These are phyloP conservation scores for Pocillopora grandis DNA, from an alignment of 92 coral and sea anemone species.

Conservation along the genomic window DNA sequence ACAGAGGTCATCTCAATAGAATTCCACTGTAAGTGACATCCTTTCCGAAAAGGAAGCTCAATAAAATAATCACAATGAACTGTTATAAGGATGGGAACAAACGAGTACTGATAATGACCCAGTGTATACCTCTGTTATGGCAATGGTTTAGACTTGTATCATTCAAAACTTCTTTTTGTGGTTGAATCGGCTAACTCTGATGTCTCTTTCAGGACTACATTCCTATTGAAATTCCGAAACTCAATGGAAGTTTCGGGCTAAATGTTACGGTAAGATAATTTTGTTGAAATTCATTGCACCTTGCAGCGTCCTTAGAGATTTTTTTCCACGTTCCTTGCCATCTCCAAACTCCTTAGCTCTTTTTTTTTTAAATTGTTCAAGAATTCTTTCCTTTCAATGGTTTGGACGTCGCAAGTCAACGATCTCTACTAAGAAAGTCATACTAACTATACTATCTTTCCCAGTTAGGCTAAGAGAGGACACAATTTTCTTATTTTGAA, in stretches of 20 bases:
- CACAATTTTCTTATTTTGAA: too few species aligned
- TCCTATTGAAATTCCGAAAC: slow-evolving; percentile 94
- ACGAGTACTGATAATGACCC: background rate
- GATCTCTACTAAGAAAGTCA: too few species aligned
- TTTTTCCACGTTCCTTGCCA: background rate
- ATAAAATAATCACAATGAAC: too few species aligned
- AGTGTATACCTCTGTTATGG: background rate
- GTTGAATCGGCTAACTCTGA: background rate
- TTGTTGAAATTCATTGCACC: background rate
- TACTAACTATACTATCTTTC: too few species aligned
- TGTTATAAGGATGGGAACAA: too few species aligned
- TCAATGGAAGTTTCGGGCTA: slow-evolving; percentile 97
- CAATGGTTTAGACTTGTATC: background rate
- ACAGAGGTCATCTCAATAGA: background rate
- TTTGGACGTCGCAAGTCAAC: too few species aligned
- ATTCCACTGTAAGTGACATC: background rate
- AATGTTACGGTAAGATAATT: slow-evolving; percentile 84
- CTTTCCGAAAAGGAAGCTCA: background rate
- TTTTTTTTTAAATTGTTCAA: too few species aligned
- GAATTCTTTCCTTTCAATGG: too few species aligned
- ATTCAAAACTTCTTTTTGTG: background rate
- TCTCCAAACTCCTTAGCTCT: too few species aligned
- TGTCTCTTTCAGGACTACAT: slow-evolving; percentile 76
- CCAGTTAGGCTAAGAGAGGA: too few species aligned
- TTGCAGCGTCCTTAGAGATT: background rate